Base-by-base conservation (phyloP, 2,888 invertebrate genomes). In the Nineta flava region DNA sequence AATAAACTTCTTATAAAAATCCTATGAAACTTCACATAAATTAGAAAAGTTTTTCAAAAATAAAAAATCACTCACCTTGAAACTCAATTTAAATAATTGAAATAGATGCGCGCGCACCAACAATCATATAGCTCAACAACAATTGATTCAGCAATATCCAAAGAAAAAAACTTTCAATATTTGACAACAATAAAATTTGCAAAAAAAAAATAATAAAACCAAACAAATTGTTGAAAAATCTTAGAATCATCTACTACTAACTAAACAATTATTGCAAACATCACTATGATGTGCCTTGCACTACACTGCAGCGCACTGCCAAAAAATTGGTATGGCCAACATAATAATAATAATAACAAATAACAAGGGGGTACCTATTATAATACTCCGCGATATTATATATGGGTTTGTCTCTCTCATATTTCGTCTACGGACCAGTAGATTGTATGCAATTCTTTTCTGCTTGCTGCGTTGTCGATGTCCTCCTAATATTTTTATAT, bases 371-470 rank as follows among this genome's bases (percentile, higher is more conserved):
- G 43, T 43, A 43, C 19, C 38, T 48, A 26, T 26, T 26, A 26
- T 19, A 19, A 19, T 26, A 40, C 48, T 48, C 15, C 15, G 48
- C 41, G 34, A 19, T 21, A 26, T 26, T 26, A 26, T 26, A 26
- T 13, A 26, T 41, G 12, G 48, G 48, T 21, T 41, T 41, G 48
- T 48, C 48, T 48, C 48, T 41, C 48, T 48, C 48, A 26, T 38
- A 38, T 46, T 47, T 48, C 48, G 48, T 41, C 48, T 48, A 48
- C 48, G 48, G 48, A 48, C 48, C 48, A 48, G 48, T 48, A 48
- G 48, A 48, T 47, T 47, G 47, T 12, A 47, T 47, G 38, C 15
- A 26, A 35, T 47, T 32, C 16, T 38, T 32, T 34, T n/a, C 19
- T 43, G 42, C 15, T 9, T 43, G 43, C n/a, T 19, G 17, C 21